These are phyloP conservation scores for Hippocampus barbouri DNA, from an alignment of 2,113 vertebrate species.

Conservation along the genomic window DNA sequence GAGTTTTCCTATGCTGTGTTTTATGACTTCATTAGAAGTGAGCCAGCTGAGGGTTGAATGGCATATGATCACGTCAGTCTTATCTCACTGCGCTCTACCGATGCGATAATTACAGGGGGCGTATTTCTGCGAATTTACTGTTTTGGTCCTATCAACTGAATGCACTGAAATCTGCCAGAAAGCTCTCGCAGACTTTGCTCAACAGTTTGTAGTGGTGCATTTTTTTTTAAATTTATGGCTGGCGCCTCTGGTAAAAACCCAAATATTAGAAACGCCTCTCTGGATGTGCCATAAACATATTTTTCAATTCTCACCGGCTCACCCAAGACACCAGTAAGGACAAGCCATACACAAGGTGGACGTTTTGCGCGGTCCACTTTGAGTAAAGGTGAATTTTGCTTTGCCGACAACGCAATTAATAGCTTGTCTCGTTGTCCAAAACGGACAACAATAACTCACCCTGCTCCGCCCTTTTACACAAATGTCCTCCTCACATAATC, in stretches of 20 bases:
- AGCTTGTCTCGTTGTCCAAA: slow-evolving; percentile 11
- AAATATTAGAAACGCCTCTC: too few species aligned
- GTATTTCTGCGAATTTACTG: not conserved
- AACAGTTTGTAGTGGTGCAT: not conserved
- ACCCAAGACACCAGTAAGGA: too few species aligned
- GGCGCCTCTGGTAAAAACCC: too few species aligned
- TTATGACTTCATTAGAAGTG: not conserved
- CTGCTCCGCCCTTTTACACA: slow-evolving; percentile 34
- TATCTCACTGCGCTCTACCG: slow-evolving; percentile 5
- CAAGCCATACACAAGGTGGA: too few species aligned
- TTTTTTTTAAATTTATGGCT: too few species aligned
- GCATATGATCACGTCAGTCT: slow-evolving; percentile 15
- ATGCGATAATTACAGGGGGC: slow-evolving; percentile 23
- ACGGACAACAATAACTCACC: slow-evolving; percentile 17
- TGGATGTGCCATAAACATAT: too few species aligned
- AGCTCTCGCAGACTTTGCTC: not conserved
- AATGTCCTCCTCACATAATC: slow-evolving; percentile 28
- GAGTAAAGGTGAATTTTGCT: not conserved
- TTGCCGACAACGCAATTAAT: slow-evolving; percentile 27
- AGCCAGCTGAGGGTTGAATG: slow-evolving; percentile 19
- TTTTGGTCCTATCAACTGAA: not conserved
- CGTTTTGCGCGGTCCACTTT: not conserved
- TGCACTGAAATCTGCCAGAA: not conserved
- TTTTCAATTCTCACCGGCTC: too few species aligned
- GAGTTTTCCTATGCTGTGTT: not conserved